Conservation (phyloP, 2,797 vertebrate species). For the Pseudochromis fuscus region DNA sequence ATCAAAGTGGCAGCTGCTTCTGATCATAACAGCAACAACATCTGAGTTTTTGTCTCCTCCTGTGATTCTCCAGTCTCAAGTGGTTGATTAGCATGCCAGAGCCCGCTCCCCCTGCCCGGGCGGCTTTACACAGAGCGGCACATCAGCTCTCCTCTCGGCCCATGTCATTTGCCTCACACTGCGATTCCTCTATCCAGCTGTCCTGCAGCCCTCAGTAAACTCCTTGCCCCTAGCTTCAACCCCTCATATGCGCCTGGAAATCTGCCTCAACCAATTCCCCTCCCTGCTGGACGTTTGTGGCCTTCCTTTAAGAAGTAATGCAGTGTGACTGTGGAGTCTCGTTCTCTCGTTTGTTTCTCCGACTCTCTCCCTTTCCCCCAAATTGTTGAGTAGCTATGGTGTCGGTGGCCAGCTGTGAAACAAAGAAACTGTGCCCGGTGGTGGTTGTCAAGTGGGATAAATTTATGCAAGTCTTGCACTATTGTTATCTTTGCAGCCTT, state of each 20-base stretch:
- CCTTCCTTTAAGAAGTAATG: conserved; percentile 46
- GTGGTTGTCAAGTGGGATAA: conserved; percentile 53
- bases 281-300: conserved; percentile 51
- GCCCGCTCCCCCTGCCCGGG: conserved; percentile 33
- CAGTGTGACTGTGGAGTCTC: conserved; percentile 15
- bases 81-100: conserved; percentile 60
- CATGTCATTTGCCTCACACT: conserved; percentile 40
- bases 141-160: conserved; percentile 29
- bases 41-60: conserved; percentile 32
- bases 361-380: conserved; percentile 13
- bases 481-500: conserved; percentile 18
- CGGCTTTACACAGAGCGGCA: conserved; percentile 10
- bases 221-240: conserved; percentile 11
- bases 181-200: conserved; percentile 27
- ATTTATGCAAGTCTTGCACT: conserved; percentile 37
- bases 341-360: conserved; percentile 43
- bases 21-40: conserved; percentile 28
- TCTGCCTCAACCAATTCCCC: conserved; percentile 57
- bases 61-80: conserved; percentile 29
- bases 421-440: conserved; percentile 43
- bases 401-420: conserved; percentile 60
- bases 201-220: conserved; percentile 34
- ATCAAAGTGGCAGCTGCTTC: conserved; percentile 32
- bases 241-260: conserved; percentile 26
- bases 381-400: conserved; percentile 36